Percentiles rank a stretch among this genome's conserved stretches.
phyloP scores from a whole-genome alignment of 2,888 invertebrate species.

The Rhagonycha fulva region DNA sequence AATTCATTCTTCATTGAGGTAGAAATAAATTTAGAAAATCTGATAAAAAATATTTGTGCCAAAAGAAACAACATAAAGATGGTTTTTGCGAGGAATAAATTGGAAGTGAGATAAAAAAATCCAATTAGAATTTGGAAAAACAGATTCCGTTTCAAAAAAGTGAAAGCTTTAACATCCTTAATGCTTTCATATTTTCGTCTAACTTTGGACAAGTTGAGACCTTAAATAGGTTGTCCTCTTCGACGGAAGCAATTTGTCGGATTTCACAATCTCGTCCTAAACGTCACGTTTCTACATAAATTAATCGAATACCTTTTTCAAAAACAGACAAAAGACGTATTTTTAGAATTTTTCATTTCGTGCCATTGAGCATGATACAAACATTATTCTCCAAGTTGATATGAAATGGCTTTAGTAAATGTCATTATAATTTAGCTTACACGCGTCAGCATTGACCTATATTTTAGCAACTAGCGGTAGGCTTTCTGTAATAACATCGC shows the following conservation, averaged over 20 bases:
- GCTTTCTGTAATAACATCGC: constrained; percentile 28
- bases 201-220: constrained; percentile 26
- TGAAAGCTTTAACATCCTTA: constrained; percentile 8
- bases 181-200: constrained; percentile 25
- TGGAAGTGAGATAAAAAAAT: background rate
- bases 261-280: constrained; percentile 32
- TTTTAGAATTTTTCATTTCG: background rate
- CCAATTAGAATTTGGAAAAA: background rate
- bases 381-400: background rate
- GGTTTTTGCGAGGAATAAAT: background rate
- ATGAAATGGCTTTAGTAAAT: background rate
- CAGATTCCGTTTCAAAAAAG: constrained; percentile 2
- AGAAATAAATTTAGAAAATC: background rate
- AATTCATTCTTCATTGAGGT: background rate
- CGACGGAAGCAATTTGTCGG: constrained; percentile 30
- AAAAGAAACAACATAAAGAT: background rate
- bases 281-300: constrained; percentile 31
- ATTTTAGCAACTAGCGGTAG: constrained; percentile 16
- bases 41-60: background rate
- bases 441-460: constrained; percentile 19
- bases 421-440: background rate
- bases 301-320: constrained; percentile 31
- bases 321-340: constrained; percentile 3
- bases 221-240: constrained; percentile 27
- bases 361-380: background rate